Evolutionary conservation across 2,888 invertebrate species (phyloP), one percentile per base, ranked within the genome.

Genomic region (Coelopa pilipes): DNA sequence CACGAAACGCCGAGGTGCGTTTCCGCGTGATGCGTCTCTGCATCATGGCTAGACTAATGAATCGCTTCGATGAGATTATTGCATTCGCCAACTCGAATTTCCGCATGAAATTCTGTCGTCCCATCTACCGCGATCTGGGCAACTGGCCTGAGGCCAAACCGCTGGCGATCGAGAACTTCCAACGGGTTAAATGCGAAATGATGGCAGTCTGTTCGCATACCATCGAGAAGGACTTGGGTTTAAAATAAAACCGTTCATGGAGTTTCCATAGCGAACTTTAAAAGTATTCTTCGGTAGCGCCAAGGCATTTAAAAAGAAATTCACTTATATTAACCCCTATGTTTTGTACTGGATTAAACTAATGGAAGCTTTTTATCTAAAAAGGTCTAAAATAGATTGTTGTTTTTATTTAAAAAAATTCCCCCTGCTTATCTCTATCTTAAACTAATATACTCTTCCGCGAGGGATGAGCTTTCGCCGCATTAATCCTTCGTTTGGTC

Each of bases 51-150:
- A 90, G 90, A 72, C 93, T 95, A 89, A 87, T 90, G 45, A 89
- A 90, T 0, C 92, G 91, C 81, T 88, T 97, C 50, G 88, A 89
- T 1, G 89, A 90, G 17, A 93, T 93, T 1, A 88, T 97, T 72
- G 85, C 90, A 21, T 97, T 97, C 89, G 91, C 96, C 11, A 95
- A 94, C 79, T 90, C 91, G 19, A 93, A 95, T 83, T 97, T 97
- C 50, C 91, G 98, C 72, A 95, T 97, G 94, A 98, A 98, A 87
- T 98, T 92, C 88, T 93, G 95, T 1, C 90, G 96, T 49, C 96
- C 97, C 2, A 89, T 98, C 66, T 97, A 96, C 87, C 92, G 94
- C 76, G 96, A 95, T 83, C 89, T 97, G 74, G 94, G 92, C 80
- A 90, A 89, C 0, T 97, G 96, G 97, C 92, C 93, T 76, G 91